Evolutionary conservation across 1,140 invertebrate species (phyloP), one percentile per base, ranked within the genome.

Genomic region (Cydia strobilella): DNA sequence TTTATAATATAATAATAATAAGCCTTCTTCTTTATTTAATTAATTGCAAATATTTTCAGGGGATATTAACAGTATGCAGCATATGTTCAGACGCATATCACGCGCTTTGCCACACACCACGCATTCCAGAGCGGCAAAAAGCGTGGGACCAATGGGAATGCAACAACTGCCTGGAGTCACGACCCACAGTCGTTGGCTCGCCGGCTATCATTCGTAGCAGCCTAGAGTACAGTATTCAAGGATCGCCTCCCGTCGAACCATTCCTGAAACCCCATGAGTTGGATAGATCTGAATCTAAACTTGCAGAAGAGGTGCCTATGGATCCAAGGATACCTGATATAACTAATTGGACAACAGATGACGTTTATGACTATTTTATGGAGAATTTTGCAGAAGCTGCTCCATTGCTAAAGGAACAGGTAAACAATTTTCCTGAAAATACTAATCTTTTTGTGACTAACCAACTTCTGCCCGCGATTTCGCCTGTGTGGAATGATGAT

Each of bases 51-150:
- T 5, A 3, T 10, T 90, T 90, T 77, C 89, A 96, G 96, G 95
- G 95, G 75, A 90, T 94, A 51, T 90, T 97, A 78, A 94, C 96
- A 66, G 96, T 97, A 62, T 98, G 97, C 90, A 96, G 95, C 84
- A 94, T 94, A 31, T 98, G 97, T 90, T 96, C 97, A 75, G 96
- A 97, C 91, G 96, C 96, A 13, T 97, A 97, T 87, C 97, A 98
- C 88, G 94, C 95, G 75, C 91, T 93, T 35, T 98, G 97, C 84
- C 96, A 97, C 84, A 87, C 94, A 35, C 95, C 95, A n/a, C 89
- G 93, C 51, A 94, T 96, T 76, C 89, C 89, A 18, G 94, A 94
- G 76, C 88, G 93, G 77, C 79, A 91, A 12, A 94, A 93, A 85
- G 91, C 93, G 45, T 94, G 93, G 83, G 91, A 93, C 73, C 93